Conservation (phyloP, 2,797 vertebrate genomes). For the Tokudaia tokunoshimensis region DNA sequence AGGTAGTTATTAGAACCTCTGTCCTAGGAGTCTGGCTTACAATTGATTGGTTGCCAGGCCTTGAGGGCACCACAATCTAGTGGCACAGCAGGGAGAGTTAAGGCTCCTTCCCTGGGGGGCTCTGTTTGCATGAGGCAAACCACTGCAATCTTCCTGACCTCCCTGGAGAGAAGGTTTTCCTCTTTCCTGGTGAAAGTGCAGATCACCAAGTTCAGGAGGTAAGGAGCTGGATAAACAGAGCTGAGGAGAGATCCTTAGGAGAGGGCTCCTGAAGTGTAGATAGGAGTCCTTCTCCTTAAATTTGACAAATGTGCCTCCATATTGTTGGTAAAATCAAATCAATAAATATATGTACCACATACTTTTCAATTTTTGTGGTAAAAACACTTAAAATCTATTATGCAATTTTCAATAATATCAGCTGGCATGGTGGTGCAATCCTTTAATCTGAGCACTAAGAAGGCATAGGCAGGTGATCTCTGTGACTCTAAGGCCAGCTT, state of each 20-base stretch:
- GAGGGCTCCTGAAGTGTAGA: background rate
- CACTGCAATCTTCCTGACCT: slow-evolving; percentile 77
- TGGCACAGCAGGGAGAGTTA: slow-evolving; percentile 56
- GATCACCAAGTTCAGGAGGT: background rate
- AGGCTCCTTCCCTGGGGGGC: slow-evolving; percentile 54
- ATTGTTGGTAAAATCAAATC: background rate
- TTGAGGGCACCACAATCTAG: slow-evolving; percentile 63
- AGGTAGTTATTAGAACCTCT: slow-evolving; percentile 26
- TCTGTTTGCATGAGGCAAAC: slow-evolving; percentile 74
- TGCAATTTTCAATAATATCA: background rate
- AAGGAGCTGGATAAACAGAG: background rate
- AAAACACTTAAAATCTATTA: background rate
- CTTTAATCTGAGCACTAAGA: background rate
- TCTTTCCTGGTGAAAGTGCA: slow-evolving; percentile 35
- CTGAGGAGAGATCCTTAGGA: background rate
- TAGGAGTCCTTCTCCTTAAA: background rate
- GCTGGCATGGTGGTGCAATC: background rate
- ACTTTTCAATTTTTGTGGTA: background rate
- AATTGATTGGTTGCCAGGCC: slow-evolving; percentile 54
- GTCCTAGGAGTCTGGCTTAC: slow-evolving; percentile 46
- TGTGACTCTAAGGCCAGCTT: background rate
- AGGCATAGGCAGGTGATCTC: background rate
- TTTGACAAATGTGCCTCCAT: background rate
- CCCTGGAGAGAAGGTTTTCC: slow-evolving; percentile 78
- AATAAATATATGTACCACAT: background rate